phyloP scores from a whole-genome alignment of 2,113 vertebrate genomes.

The Calidris pygmaea region DNA sequence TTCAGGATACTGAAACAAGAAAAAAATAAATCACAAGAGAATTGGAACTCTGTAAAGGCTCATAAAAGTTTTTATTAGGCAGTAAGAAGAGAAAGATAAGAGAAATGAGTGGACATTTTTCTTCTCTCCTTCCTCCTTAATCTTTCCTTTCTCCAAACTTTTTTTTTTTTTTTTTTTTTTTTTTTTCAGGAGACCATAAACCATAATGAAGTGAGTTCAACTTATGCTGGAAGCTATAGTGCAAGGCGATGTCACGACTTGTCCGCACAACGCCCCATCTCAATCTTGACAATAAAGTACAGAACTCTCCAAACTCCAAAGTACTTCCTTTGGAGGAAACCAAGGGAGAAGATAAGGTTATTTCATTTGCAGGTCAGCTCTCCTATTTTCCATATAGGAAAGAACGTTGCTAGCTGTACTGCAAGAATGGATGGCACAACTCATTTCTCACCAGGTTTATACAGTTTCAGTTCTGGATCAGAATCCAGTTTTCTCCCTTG shows the following conservation, averaged over 20 bases:
- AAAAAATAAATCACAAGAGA: background rate
- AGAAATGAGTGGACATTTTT: background rate
- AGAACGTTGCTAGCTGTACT: background rate
- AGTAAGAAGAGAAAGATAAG: background rate
- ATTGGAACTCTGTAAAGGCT: background rate
- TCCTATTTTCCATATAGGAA: background rate
- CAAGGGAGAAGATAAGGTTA: background rate
- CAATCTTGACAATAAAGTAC: background rate
- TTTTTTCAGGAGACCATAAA: background rate
- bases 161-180: no score
- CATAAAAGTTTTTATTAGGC: background rate
- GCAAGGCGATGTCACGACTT: background rate
- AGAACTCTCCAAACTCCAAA: background rate
- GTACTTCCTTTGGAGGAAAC: background rate
- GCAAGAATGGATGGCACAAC: background rate
- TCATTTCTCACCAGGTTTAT: background rate
- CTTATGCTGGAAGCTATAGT: background rate
- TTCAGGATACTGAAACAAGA: background rate
- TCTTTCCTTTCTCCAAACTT: background rate
- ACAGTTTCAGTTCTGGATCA: background rate
- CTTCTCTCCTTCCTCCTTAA: background rate
- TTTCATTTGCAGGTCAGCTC: background rate
- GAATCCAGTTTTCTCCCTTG: background rate
- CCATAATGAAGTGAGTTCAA: background rate
- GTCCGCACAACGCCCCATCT: fast-evolving